Conservation (phyloP, 2,888 invertebrate genomes). For the Latrodectus elegans region DNA sequence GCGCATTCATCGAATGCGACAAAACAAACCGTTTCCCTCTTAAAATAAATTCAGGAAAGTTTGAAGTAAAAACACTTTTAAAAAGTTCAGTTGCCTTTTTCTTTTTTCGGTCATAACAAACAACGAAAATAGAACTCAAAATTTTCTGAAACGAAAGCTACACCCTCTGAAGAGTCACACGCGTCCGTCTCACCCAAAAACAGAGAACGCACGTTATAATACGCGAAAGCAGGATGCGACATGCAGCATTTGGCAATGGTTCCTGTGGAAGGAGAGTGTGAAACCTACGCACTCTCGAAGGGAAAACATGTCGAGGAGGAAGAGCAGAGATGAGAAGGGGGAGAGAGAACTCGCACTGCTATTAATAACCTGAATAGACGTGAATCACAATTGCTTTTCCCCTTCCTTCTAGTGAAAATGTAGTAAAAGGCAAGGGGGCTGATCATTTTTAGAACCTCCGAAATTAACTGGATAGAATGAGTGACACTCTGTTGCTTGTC, state of each 20-base stretch:
- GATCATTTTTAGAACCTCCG: conserved; percentile 63
- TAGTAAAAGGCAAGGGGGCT: conserved; percentile 35
- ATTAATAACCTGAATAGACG: conserved; percentile 58
- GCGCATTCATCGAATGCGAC: too few species aligned
- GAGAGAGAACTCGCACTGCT: conserved; percentile 22
- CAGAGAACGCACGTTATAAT: conserved; percentile 10
- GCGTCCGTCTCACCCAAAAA: conserved; percentile 29
- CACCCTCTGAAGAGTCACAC: conserved; percentile 2
- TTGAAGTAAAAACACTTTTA: too few species aligned
- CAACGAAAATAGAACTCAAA: too few species aligned
- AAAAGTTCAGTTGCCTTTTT: too few species aligned
- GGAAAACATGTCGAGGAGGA: conserved; percentile 19
- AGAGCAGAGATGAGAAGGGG: conserved; percentile 6
- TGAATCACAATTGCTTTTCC: conserved; percentile 40
- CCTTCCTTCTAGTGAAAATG: conserved; percentile 12
- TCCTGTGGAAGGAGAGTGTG: neutral
- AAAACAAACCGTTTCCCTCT: too few species aligned
- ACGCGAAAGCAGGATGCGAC: neutral
- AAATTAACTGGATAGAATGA: conserved; percentile 27
- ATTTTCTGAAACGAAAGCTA: neutral
- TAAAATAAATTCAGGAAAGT: too few species aligned
- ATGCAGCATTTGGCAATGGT: neutral
- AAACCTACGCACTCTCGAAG: neutral
- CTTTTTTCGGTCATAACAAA: too few species aligned
- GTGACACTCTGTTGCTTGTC: conserved; percentile 52